Base-by-base conservation (phyloP, 2,113 vertebrate genomes). In the Chlamydotis undulata region DNA sequence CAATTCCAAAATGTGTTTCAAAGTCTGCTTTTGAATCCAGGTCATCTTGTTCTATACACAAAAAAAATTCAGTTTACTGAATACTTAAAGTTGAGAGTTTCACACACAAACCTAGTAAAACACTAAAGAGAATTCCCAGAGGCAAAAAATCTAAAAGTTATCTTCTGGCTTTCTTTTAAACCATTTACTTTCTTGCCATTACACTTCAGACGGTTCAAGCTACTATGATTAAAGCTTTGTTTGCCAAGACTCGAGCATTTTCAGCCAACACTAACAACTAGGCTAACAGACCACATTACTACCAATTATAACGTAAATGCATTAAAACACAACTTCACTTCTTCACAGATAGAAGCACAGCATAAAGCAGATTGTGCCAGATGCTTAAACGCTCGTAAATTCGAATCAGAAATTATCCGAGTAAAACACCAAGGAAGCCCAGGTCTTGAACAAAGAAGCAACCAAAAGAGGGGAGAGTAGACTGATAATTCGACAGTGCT, bases 1-100 rank as follows among this genome's bases (percentile, higher is more conserved):
- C 99, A 26, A 99, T 97, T 94, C 99, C 99, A 31, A 99, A 99
- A 96, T 99, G 99, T 8, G 98, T 99, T 93, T 97, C 97, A 94
- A 99, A 98, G 83, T 99, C 98, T 67, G 97, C 97, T 24, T 99
- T 98, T 74, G 99, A 96, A 94, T 99, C 98, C 96, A 99, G 91
- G 19, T 95, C 97, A 92, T 99, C 98, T 98, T 99, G 99, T 89
- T 99, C 99, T 99, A 95, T 21, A 55, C 15, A 96, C 16, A 94
- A 95, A 29, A 95, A 29, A 87, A 94, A 84, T 60, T 22, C 45
- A 75, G 22, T 86, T 95, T 59, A 81, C 10, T 57, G 50, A 64
- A 37, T 50, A 71, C 55, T 83, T 75, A 33, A 71, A 77, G 45
- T 18, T 71, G 43, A 24, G 16, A 43, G 4, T 74, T 10, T 43